Evolutionary conservation across 2,888 invertebrate genomes (phyloP), one percentile per base, ranked within the genome.

Genomic region (Brachyopa scutellaris): DNA sequence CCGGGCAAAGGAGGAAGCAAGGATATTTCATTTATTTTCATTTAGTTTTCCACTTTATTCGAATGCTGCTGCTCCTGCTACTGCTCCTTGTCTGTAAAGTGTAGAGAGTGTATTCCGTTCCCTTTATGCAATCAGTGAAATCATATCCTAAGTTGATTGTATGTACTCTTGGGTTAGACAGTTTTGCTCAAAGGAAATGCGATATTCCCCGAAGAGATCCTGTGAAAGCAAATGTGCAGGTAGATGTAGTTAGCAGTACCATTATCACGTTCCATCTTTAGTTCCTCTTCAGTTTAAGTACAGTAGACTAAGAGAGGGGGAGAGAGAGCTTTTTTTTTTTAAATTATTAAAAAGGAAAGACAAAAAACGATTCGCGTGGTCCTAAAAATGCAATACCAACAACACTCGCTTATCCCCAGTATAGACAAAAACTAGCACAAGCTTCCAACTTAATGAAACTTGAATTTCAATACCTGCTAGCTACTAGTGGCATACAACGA

Each of bases 131-230:
- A 82, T 82, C 82, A 82, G 82, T 77, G 77, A 82, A 70, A 82
- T 82, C 77, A 82, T 77, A 82, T 82, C 82, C 77, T 77, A 82
- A 82, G 82, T 82, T 82, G 77, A 82, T 82, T 82, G 82, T 82
- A 70, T 82, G 82, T 82, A 82, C 70, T 70, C 76, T 72, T 61
- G 72, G 82, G 77, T 77, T 82, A 82, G 77, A 82, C 77, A 66
- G 77, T 82, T 82, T 77, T 61, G 57, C 77, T 77, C 82, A 82
- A 82, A 82, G 77, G 72, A 82, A 76, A 77, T 74, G 66, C 70
- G 69, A 82, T 70, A 77, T 77, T 66, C 70, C 70, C 66, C 7
- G 42, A 17, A 23, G 74, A 69, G 62, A 64, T 74, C 51, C 59
- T 51, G 53, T 61, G 53, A 45, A 55, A 38, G 38, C 26, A 53